Conservation (phyloP, 2,113 vertebrate species). For the Kryptolebias marmoratus region DNA sequence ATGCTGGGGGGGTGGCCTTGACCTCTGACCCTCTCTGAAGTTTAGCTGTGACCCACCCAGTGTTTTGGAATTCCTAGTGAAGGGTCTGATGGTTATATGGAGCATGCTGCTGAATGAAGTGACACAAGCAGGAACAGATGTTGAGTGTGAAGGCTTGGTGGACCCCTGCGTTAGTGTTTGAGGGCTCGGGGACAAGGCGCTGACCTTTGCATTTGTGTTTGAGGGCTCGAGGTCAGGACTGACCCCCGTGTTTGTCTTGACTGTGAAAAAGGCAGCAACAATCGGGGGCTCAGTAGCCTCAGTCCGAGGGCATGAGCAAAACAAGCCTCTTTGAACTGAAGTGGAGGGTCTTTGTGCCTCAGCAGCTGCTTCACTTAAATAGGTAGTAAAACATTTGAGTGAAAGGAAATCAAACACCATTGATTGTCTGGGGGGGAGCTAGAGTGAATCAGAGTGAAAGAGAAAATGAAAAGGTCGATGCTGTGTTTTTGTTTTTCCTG, state of each 20-base stretch:
- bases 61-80: constrained; percentile 20
- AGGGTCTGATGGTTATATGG: constrained; percentile 51
- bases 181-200: too few relatives aligned
- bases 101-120: constrained; percentile 44
- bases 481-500: constrained; percentile 19
- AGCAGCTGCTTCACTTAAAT: constrained; percentile 43
- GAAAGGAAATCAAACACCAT: neutral
- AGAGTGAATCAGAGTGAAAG: neutral
- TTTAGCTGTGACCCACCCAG: constrained; percentile 50
- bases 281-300: constrained; percentile 22
- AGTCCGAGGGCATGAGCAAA: constrained; percentile 8
- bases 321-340: constrained; percentile 20
- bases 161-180: constrained; percentile 31
- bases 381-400: constrained; percentile 2
- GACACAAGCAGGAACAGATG: constrained; percentile 65
- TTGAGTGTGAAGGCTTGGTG: constrained; percentile 6
- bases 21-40: constrained; percentile 49
- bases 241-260: constrained; percentile 36
- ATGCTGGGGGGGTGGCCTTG: constrained; percentile 28
- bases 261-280: constrained; percentile 54
- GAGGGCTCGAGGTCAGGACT: neutral
- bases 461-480: constrained; percentile 11
- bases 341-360: constrained; percentile 32
- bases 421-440: neutral
- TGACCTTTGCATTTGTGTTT: constrained; percentile 7